phyloP scores from a whole-genome alignment of 1,140 invertebrate species.

The Drosophila jambulina region DNA sequence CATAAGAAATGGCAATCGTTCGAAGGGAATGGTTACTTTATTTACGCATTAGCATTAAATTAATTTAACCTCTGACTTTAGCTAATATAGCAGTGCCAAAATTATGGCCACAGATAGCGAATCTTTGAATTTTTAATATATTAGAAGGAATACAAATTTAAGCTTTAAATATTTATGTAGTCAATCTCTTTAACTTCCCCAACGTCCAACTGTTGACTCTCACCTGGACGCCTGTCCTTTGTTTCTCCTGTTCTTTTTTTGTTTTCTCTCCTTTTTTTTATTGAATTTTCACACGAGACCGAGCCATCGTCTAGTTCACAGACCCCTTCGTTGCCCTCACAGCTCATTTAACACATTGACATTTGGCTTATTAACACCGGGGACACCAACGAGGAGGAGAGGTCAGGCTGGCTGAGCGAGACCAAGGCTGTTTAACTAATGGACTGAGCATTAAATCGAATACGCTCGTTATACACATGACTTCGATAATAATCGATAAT shows the following conservation, averaged over 20 bases:
- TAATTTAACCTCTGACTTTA: conserved; percentile 7
- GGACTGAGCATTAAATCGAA: conserved; percentile 66
- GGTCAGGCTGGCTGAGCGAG: neutral
- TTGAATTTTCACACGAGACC: conserved; percentile 68
- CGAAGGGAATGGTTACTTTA: no score
- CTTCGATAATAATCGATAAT: conserved; percentile 64
- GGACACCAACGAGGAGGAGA: conserved; percentile 4
- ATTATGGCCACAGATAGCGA: neutral
- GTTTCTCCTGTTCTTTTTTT: conserved; percentile 20
- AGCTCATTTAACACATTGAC: conserved; percentile 65
- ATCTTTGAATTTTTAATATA: neutral
- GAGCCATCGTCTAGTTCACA: conserved; percentile 27
- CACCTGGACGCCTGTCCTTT: conserved; percentile 40
- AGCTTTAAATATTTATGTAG: neutral
- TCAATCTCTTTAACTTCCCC: neutral
- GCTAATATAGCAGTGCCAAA: neutral
- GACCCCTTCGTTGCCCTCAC: neutral
- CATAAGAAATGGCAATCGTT: conserved; percentile 41
- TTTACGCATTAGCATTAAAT: conserved; percentile 22
- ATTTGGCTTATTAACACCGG: conserved; percentile 65
- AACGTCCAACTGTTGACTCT: conserved; percentile 61
- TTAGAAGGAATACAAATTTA: neutral
- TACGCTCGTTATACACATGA: conserved; percentile 67
- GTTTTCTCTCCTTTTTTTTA: conserved; percentile 37
- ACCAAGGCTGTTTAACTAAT: conserved; percentile 65